A percentile compares a stretch with the other conserved stretches of the same genome.
Evolutionary conservation across 2,113 vertebrate genomes (phyloP).

Genomic region (Tachycineta bicolor): DNA sequence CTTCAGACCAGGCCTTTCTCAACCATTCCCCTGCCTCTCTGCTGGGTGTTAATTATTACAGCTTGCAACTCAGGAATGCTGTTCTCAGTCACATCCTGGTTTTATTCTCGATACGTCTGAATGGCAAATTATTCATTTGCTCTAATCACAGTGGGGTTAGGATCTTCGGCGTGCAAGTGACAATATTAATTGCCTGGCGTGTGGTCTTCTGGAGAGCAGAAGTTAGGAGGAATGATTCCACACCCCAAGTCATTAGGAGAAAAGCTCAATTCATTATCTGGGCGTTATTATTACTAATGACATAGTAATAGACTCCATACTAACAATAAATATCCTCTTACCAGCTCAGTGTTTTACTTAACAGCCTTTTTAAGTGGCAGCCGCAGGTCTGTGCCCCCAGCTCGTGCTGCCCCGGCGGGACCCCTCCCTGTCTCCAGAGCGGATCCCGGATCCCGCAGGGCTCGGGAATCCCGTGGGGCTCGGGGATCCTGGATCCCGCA

Average conservation of each 20-base stretch:
- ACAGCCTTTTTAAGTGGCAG: slow-evolving; percentile 27
- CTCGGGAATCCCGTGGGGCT: no score
- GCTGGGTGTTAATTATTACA: slow-evolving; percentile 17
- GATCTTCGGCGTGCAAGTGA: slow-evolving; percentile 18
- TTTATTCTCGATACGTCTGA: slow-evolving; percentile 12
- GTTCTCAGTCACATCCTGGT: not conserved
- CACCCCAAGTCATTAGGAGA: slow-evolving; percentile 47
- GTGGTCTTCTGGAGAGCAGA: slow-evolving; percentile 38
- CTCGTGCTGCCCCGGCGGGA: not conserved
- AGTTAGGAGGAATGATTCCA: slow-evolving; percentile 17
- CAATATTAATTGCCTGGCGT: slow-evolving; percentile 60
- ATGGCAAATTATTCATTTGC: slow-evolving; percentile 49
- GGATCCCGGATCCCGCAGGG: no score
- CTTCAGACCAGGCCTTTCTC: not conserved
- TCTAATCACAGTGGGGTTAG: slow-evolving; percentile 59
- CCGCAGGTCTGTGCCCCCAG: slow-evolving; percentile 25
- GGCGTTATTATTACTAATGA: slow-evolving; percentile 67
- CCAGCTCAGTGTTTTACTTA: slow-evolving; percentile 31
- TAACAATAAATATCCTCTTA: slow-evolving; percentile 68
- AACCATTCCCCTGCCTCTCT: not conserved
- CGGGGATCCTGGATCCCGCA: no score
- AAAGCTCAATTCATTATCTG: slow-evolving; percentile 68
- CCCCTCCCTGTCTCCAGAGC: not conserved
- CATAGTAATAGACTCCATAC: slow-evolving; percentile 48
- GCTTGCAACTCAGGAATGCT: not conserved